Base-by-base conservation (phyloP, 2,797 vertebrate genomes). In the Knipowitschia caucasica region DNA sequence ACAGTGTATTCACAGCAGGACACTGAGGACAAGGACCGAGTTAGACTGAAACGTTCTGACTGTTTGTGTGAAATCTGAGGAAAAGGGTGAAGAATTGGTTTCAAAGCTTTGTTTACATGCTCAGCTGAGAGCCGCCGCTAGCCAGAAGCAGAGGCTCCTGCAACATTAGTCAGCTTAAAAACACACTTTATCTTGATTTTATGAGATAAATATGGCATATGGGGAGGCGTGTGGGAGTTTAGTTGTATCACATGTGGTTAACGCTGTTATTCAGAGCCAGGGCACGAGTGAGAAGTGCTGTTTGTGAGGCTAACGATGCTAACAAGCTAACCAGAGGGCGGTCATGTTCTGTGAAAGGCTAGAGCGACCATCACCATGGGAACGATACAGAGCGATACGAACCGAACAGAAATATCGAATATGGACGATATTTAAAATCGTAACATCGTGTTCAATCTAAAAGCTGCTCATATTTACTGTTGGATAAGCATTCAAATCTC, bases 281-380 rank as follows among this genome's bases (percentile, higher is more conserved):
- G 24, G 25, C 1, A 11, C 25, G 29, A 8, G 62, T 62, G 60
- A 58, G 70, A 73, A 75, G 77, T 76, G 76, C 11, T 49, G n/a
- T 33, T 38, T n/a, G 4, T 36, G 1, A 3, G n/a, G 50, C 56
- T 55, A 35, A 46, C 18, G 5, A 3, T 8, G 25, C 25, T 27
- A 14, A n/a, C n/a, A n/a, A n/a, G n/a, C n/a, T n/a, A n/a, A n/a
- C n/a, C n/a, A n/a, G n/a, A n/a, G n/a, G n/a, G n/a, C n/a, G n/a
- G n/a, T n/a, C n/a, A n/a, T n/a, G n/a, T n/a, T n/a, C n/a, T n/a
- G n/a, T n/a, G n/a, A n/a, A n/a, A n/a, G n/a, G n/a, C n/a, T n/a
- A n/a, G n/a, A n/a, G n/a, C n/a, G n/a, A n/a, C n/a, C n/a, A n/a
- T n/a, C n/a, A n/a, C n/a, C n/a, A n/a, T n/a, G n/a, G n/a, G n/a